phyloP scores from a whole-genome alignment of 2,797 vertebrate genomes.

The Amniataba percoides region DNA sequence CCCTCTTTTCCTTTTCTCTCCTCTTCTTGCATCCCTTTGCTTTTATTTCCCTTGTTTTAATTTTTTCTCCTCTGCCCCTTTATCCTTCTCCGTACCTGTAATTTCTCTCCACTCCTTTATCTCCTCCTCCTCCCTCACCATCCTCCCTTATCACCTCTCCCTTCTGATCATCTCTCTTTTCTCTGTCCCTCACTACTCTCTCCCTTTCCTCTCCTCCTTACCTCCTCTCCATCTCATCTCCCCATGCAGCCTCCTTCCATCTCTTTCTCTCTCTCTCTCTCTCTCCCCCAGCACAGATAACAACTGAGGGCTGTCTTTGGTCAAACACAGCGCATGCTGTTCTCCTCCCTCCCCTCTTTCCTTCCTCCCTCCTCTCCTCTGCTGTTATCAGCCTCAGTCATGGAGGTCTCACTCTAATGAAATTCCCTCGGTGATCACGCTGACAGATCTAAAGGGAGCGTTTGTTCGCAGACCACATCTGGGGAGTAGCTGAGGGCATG shows the following conservation, averaged over 20 bases:
- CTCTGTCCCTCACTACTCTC: neutral
- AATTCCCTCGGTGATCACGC: conserved; percentile 67
- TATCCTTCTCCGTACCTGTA: too few relatives aligned
- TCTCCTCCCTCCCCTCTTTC: conserved; percentile 30
- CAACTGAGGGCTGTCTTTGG: conserved; percentile 55
- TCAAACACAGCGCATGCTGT: conserved; percentile 65
- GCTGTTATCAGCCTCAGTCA: conserved; percentile 67
- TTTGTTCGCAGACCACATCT: conserved; percentile 52
- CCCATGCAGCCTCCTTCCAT: neutral
- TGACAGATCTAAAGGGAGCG: conserved; percentile 51
- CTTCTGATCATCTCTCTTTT: neutral
- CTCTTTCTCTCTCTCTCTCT: neutral
- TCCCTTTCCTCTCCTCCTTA: neutral
- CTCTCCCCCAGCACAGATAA: conserved; percentile 49
- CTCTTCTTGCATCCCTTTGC: too few relatives aligned
- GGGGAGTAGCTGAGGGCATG: conserved; percentile 38
- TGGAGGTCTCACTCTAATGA: conserved; percentile 71
- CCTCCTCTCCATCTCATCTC: neutral
- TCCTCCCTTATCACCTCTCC: neutral
- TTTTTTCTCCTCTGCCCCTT: too few relatives aligned
- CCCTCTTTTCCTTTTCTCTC: neutral
- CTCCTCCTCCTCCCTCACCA: neutral
- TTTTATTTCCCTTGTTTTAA: too few relatives aligned
- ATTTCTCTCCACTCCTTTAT: neutral
- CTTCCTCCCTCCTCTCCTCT: conserved; percentile 24